Evolutionary conservation across 2,797 vertebrate species (phyloP).

Genomic region (Galago senegalensis): DNA sequence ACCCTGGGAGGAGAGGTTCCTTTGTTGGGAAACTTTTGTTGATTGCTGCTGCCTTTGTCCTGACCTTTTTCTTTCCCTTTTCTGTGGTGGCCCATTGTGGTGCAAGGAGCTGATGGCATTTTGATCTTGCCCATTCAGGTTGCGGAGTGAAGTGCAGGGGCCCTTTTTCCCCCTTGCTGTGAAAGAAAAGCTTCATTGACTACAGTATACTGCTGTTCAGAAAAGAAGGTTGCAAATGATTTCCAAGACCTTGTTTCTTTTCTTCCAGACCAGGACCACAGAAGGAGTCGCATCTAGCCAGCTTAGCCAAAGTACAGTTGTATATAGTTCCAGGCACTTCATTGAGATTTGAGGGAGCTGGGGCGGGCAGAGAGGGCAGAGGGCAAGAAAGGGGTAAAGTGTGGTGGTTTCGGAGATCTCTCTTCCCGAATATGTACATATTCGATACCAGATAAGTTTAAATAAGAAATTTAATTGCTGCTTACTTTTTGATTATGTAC

Average conservation of each 20-base stretch:
- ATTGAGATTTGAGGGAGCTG: conserved; percentile 12
- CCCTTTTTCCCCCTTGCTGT: not conserved
- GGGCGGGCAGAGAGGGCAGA: not conserved
- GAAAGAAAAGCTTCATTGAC: conserved; percentile 54
- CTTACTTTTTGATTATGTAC: conserved; percentile 81
- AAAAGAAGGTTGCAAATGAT: conserved; percentile 56
- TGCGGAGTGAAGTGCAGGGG: conserved; percentile 31
- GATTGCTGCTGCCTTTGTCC: conserved; percentile 74
- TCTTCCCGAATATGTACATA: conserved; percentile 83
- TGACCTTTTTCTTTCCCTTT: conserved; percentile 67
- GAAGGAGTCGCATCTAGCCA: conserved; percentile 11
- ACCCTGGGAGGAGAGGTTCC: conserved; percentile 52
- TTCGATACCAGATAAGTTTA: conserved; percentile 70
- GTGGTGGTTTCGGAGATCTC: conserved; percentile 46
- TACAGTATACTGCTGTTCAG: conserved; percentile 43
- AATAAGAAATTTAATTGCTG: conserved; percentile 80
- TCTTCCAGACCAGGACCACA: conserved; percentile 18
- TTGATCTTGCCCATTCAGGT: conserved; percentile 58
- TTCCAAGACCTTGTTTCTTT: conserved; percentile 65
- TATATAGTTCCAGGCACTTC: conserved; percentile 46
- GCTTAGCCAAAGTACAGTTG: conserved; percentile 67
- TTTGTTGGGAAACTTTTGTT: conserved; percentile 69
- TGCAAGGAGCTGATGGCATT: conserved; percentile 43
- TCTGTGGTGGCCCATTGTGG: conserved; percentile 70
- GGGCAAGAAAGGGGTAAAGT: conserved; percentile 6